Percentiles rank a stretch among this genome's conserved stretches.
Evolutionary conservation across 2,113 vertebrate species (phyloP).

Genomic region (Caranx melampygus): DNA sequence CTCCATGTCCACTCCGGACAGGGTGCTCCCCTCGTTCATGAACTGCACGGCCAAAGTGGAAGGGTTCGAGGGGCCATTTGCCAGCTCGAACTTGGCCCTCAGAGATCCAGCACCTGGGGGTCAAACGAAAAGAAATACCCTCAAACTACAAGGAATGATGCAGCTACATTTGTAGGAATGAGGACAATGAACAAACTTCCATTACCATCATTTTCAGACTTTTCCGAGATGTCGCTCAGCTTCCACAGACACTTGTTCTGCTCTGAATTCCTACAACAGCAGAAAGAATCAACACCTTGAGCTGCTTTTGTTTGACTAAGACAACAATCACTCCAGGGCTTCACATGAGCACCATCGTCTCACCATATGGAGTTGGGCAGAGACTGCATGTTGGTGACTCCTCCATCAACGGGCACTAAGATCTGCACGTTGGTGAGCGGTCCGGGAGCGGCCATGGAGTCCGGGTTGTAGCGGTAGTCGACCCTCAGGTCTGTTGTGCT

Average conservation of each 20-base stretch:
- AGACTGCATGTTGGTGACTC: constrained; percentile 94
- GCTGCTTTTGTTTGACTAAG: background rate
- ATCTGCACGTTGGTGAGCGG: constrained; percentile 91
- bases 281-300: background rate
- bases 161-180: background rate
- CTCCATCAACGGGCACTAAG: constrained; percentile 93
- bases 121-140: constrained; percentile 39
- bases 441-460: constrained; percentile 89
- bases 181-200: background rate
- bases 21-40: constrained; percentile 91
- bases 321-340: background rate
- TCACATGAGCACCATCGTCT: constrained; percentile 14
- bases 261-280: constrained; percentile 89
- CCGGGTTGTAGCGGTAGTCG: constrained; percentile 96
- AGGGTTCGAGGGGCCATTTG: constrained; percentile 92
- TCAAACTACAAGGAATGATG: background rate
- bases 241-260: constrained; percentile 98
- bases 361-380: constrained; percentile 94
- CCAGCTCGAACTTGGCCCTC: constrained; percentile 96
- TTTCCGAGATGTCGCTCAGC: constrained; percentile 93
- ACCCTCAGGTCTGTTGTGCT: constrained; percentile 93
- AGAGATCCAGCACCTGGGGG: constrained; percentile 91
- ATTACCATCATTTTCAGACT: constrained; percentile 96
- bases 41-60: constrained; percentile 96
- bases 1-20: constrained; percentile 94